These are phyloP conservation scores for Silurus lanzhouensis DNA, from an alignment of 2,797 vertebrate genomes.

Conservation along the genomic window DNA sequence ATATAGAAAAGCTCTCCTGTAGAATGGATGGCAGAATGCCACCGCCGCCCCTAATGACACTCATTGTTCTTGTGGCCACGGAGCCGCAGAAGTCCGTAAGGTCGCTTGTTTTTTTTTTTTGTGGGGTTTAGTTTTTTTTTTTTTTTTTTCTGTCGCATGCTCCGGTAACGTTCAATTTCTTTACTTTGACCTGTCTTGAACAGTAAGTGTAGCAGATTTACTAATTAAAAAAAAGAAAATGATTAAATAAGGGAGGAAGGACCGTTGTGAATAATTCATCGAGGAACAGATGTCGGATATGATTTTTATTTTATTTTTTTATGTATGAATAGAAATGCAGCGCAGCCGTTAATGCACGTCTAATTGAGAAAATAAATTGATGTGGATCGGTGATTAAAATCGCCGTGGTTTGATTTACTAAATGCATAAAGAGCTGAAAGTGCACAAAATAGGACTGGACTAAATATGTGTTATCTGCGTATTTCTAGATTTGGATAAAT, in stretches of 20 bases:
- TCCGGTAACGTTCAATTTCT: background rate
- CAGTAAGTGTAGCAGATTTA: conserved; percentile 53
- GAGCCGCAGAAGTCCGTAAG: conserved; percentile 1
- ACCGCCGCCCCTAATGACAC: conserved; percentile 43
- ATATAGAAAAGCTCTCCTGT: conserved; percentile 45
- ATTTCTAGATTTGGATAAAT: too few relatives aligned
- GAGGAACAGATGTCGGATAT: conserved; percentile 72
- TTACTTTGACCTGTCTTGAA: conserved; percentile 69
- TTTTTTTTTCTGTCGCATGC: background rate
- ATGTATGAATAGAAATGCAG: conserved; percentile 50
- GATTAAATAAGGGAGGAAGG: conserved; percentile 57
- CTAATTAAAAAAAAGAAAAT: conserved; percentile 44
- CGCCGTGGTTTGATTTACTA: background rate
- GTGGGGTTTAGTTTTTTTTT: too few relatives aligned
- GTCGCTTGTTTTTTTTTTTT: too few relatives aligned
- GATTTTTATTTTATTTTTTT: background rate
- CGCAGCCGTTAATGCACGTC: background rate
- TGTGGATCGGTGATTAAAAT: conserved; percentile 27
- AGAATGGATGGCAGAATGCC: conserved; percentile 43
- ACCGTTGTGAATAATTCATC: conserved; percentile 76
- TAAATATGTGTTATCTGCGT: background rate
- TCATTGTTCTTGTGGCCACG: conserved; percentile 46
- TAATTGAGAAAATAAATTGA: conserved; percentile 26
- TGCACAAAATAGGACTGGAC: background rate
- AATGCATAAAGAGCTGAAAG: background rate